Percentiles rank a stretch among this genome's conserved stretches.
Conservation (phyloP, 2,888 invertebrate genomes). For the Clusia tigrina region DNA sequence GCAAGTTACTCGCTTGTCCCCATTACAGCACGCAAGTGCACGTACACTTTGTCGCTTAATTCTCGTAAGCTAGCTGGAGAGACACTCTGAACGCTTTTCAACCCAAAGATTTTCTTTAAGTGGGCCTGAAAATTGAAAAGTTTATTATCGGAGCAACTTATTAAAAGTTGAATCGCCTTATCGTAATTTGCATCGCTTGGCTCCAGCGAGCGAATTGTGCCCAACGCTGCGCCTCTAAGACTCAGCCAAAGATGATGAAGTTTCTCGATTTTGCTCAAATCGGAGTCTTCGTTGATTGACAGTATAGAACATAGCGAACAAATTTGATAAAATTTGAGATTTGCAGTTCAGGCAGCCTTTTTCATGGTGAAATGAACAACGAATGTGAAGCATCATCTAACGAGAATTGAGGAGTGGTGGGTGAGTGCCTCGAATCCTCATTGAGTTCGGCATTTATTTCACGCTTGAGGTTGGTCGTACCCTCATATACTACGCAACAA, state of each 20-base stretch:
- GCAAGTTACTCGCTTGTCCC: constrained; percentile 25
- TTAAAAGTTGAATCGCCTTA: constrained; percentile 33
- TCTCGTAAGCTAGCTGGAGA: constrained; percentile 30
- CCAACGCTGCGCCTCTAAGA: constrained; percentile 13
- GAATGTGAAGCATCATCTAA: constrained; percentile 11
- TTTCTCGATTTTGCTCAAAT: background rate
- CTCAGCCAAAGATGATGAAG: background rate
- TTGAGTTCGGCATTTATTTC: too few species aligned
- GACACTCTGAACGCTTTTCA: constrained; percentile 28
- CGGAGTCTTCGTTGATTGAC: background rate
- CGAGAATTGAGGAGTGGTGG: constrained; percentile 14
- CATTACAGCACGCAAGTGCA: constrained; percentile 29
- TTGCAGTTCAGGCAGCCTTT: background rate
- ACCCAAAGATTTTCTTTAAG: constrained; percentile 32
- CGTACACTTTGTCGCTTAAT: constrained; percentile 31
- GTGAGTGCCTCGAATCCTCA: background rate
- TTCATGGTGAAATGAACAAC: constrained; percentile 6
- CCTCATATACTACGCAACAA: too few species aligned
- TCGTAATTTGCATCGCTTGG: constrained; percentile 34
- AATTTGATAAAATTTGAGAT: constrained; percentile 8
- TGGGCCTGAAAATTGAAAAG: constrained; percentile 37
- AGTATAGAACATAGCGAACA: constrained; percentile 12
- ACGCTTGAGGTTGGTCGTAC: too few species aligned
- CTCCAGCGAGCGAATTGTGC: constrained; percentile 29
- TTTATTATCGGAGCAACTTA: constrained; percentile 37